Evolutionary conservation across 2,113 vertebrate species (phyloP), one percentile per base, ranked within the genome.

Genomic region (Eclectus roratus): DNA sequence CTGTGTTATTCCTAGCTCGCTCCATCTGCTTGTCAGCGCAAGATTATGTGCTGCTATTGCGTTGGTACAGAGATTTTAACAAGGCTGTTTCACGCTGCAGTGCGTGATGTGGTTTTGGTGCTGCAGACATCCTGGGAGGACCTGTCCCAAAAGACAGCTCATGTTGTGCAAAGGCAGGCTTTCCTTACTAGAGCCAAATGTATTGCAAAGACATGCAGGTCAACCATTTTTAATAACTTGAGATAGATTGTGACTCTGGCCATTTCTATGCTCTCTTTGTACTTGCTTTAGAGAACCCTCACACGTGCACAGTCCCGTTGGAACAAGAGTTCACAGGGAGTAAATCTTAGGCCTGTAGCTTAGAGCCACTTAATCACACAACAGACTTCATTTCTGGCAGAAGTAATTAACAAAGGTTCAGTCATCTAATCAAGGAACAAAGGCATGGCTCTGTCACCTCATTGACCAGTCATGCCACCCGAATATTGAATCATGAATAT

Each of bases 341-440:
- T 97, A 97, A 97, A 97, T 96, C 95, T 97, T 91, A 90, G 73
- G 91, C 86, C 85, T 78, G 90, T 79, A 96, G 87, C 95, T 96
- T 85, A 94, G 94, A 97, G 95, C 93, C 89, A 89, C 94, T 97
- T 97, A 96, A 97, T 97, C 96, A 97, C 94, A 93, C 84, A 96
- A 85, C 94, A 78, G 93, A 96, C 95, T 97, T 96, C 89, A 96
- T 96, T 96, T 85, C 93, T 97, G 95, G 97, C 96, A 97, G 96
- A 96, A 97, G 97, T 97, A 97, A 97, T 97, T 97, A 97, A 96
- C 95, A 96, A 94, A 96, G 91, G 92, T 94, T 96, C 95, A 96
- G 91, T 89, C 91, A 96, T 90, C 94, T 96, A 93, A 93, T 95
- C 94, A 93, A 77, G 89, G 92, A 93, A 95, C 84, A 97, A 89